These are phyloP conservation scores for Drosophila cracens DNA, from an alignment of 2,888 invertebrate genomes.

Conservation along the genomic window DNA sequence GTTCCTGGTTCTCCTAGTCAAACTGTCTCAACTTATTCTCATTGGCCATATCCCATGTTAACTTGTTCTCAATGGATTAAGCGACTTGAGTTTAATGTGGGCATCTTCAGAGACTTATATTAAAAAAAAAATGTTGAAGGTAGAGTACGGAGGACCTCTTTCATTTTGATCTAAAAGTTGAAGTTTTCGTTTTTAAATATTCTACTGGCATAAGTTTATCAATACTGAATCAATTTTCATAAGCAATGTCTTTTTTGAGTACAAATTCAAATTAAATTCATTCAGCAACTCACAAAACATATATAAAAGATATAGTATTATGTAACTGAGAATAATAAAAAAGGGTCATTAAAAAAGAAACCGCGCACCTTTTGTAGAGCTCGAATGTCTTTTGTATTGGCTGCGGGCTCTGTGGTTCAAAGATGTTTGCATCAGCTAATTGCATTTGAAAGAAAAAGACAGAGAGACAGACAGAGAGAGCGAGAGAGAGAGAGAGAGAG, in stretches of 20 bases:
- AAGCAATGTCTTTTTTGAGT: not conserved
- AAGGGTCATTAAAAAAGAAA: conserved; percentile 42
- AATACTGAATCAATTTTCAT: not conserved
- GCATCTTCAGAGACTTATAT: not conserved
- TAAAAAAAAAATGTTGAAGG: not conserved
- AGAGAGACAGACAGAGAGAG: not conserved
- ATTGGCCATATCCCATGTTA: not conserved
- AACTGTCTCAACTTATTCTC: not conserved
- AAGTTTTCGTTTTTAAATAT: not conserved
- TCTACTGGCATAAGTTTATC: not conserved
- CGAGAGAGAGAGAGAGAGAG: not conserved
- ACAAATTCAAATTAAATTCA: not conserved
- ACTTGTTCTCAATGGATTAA: not conserved
- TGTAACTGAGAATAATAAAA: conserved; percentile 26
- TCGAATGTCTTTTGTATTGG: conserved; percentile 33
- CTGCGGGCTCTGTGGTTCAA: conserved; percentile 67
- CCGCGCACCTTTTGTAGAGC: conserved; percentile 42
- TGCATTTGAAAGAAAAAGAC: conserved; percentile 15
- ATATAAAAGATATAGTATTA: not conserved
- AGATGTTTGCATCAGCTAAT: conserved; percentile 55
- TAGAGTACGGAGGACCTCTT: not conserved
- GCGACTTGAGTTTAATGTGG: not conserved
- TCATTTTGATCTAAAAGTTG: not conserved
- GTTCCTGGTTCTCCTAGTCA: not conserved
- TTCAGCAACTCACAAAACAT: not conserved